phyloP scores from a whole-genome alignment of 2,113 vertebrate species.

The Paraplagusia blochii region DNA sequence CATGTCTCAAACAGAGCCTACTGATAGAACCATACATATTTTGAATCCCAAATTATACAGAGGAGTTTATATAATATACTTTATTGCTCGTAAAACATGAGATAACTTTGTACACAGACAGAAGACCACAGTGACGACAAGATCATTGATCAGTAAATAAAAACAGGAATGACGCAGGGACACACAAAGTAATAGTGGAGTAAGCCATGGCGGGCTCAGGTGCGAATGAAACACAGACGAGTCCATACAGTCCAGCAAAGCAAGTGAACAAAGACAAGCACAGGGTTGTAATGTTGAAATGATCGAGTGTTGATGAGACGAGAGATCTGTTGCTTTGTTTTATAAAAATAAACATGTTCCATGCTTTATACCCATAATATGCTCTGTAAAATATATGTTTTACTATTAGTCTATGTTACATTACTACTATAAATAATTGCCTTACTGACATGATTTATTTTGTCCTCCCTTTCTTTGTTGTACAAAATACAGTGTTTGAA shows the following conservation, averaged over 20 bases:
- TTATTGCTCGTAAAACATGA: slow-evolving; percentile 83
- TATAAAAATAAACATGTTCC: slow-evolving; percentile 81
- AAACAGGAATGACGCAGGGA: slow-evolving; percentile 61
- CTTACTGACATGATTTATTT: slow-evolving; percentile 56
- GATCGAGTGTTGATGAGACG: slow-evolving; percentile 44
- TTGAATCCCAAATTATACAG: slow-evolving; percentile 55
- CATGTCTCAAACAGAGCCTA: not conserved
- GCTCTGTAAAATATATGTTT: slow-evolving; percentile 77
- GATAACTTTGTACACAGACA: slow-evolving; percentile 76
- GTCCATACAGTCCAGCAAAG: slow-evolving; percentile 62
- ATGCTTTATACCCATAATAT: slow-evolving; percentile 74
- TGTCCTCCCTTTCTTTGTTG: slow-evolving; percentile 38
- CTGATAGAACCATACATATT: slow-evolving; percentile 32
- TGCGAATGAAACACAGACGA: slow-evolving; percentile 69
- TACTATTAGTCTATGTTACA: slow-evolving; percentile 75
- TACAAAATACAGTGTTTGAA: slow-evolving; percentile 67
- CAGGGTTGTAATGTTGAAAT: slow-evolving; percentile 51
- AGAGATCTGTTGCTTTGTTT: slow-evolving; percentile 59
- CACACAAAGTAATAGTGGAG: slow-evolving; percentile 63
- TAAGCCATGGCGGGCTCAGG: slow-evolving; percentile 39
- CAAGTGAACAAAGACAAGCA: slow-evolving; percentile 67
- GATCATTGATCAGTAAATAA: slow-evolving; percentile 68
- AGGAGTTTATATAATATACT: slow-evolving; percentile 69
- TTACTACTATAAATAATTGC: slow-evolving; percentile 76
- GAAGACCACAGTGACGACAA: slow-evolving; percentile 74